Conservation (phyloP, 2,113 vertebrate species). For the Oriolus oriolus region DNA sequence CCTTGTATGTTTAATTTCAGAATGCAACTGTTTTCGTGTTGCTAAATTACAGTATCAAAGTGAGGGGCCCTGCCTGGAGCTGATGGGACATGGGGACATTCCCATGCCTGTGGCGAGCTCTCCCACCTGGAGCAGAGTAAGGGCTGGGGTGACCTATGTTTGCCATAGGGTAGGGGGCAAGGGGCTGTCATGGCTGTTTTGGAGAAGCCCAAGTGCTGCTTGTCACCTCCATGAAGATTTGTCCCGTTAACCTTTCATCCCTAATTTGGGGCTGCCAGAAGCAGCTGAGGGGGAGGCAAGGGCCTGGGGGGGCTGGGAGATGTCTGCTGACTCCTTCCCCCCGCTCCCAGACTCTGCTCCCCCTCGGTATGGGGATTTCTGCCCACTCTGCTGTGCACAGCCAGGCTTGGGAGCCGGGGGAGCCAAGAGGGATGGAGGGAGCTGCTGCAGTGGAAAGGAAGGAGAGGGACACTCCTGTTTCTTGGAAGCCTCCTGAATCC, state of each 20-base stretch:
- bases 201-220: neutral
- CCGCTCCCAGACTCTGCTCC: neutral
- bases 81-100: neutral
- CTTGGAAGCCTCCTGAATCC: neutral
- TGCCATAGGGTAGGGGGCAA: neutral
- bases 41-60: constrained; percentile 58
- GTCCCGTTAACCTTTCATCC: fast-evolving
- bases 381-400: neutral
- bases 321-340: neutral
- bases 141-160: neutral
- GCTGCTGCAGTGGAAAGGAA: neutral
- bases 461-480: neutral
- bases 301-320: neutral
- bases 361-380: fast-evolving
- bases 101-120: neutral
- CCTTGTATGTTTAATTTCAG: constrained; percentile 37
- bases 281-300: neutral
- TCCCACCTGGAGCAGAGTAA: neutral
- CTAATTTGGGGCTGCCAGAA: neutral
- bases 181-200: neutral
- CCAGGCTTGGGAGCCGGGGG: neutral
- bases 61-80: neutral
- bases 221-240: neutral
- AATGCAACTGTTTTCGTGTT: neutral
- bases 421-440: neutral